These are phyloP conservation scores for Eumaeus atala DNA, from an alignment of 1,140 invertebrate species.

Conservation along the genomic window DNA sequence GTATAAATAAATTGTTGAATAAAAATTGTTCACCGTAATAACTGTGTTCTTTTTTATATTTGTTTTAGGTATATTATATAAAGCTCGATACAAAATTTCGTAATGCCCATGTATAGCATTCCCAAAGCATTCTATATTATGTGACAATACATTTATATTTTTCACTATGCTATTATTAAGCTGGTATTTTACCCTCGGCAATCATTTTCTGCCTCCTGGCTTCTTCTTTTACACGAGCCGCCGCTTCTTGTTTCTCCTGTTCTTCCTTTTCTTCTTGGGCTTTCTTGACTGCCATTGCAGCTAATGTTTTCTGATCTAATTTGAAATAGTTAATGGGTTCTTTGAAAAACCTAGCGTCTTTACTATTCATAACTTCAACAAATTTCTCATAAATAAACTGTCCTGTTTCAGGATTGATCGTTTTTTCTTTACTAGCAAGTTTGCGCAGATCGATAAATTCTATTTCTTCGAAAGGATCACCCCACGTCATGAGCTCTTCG, in stretches of 20 bases:
- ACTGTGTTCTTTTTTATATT: no score
- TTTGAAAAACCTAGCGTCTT: slow-evolving; percentile 44
- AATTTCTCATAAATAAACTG: slow-evolving; percentile 51
- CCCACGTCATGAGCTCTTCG: slow-evolving; percentile 52
- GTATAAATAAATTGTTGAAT: no score
- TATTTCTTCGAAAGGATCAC: slow-evolving; percentile 51
- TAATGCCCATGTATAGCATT: no score
- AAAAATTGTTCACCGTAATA: no score
- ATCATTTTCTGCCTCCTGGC: slow-evolving; percentile 56
- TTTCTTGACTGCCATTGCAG: slow-evolving; percentile 58
- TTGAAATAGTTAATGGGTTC: slow-evolving; percentile 67
- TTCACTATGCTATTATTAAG: slow-evolving; percentile 28
- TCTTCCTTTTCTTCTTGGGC: slow-evolving; percentile 53
- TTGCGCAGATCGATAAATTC: slow-evolving; percentile 55
- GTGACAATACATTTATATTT: no score
- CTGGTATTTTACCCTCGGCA: slow-evolving; percentile 44
- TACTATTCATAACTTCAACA: slow-evolving; percentile 62
- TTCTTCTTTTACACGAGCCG: slow-evolving; percentile 46
- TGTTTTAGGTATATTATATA: no score
- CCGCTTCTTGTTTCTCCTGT: slow-evolving; percentile 50
- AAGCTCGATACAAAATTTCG: no score
- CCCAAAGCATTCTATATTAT: no score
- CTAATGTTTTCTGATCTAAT: slow-evolving; percentile 61
- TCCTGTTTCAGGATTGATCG: slow-evolving; percentile 43
- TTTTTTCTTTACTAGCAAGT: slow-evolving; percentile 54